Conservation (phyloP, 64 coral and sea anemone species). For the Dendrophyllia cribrosa region DNA sequence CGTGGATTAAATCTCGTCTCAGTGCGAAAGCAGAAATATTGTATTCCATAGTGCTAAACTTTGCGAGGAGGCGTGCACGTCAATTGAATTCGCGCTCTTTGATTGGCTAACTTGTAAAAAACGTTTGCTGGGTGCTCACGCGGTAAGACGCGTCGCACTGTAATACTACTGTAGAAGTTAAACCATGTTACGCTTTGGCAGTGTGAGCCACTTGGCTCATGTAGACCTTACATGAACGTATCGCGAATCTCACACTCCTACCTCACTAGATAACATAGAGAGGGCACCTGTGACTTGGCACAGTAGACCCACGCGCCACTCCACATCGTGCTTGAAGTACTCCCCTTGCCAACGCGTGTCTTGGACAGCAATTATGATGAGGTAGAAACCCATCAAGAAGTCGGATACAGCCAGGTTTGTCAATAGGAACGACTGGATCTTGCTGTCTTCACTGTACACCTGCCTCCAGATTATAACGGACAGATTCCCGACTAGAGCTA, state of each 20-base stretch:
- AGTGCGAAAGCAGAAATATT: too few relatives aligned
- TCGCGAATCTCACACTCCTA: not conserved
- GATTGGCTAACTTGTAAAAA: too few relatives aligned
- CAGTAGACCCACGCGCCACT: slow-evolving; percentile 16
- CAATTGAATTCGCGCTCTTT: too few relatives aligned
- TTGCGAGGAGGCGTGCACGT: too few relatives aligned
- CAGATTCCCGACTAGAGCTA: slow-evolving; percentile 39
- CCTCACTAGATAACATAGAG: slow-evolving; percentile 50
- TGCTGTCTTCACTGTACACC: not conserved
- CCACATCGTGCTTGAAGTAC: slow-evolving; percentile 66
- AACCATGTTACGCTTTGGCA: too few relatives aligned
- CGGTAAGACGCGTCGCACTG: too few relatives aligned
- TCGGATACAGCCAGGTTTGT: slow-evolving; percentile 67
- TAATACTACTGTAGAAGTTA: too few relatives aligned
- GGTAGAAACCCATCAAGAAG: slow-evolving; percentile 66
- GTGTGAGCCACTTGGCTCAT: too few relatives aligned
- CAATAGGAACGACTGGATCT: slow-evolving; percentile 51
- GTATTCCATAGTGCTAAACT: too few relatives aligned
- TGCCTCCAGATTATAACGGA: slow-evolving; percentile 36
- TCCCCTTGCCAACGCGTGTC: slow-evolving; percentile 63
- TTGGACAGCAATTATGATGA: slow-evolving; percentile 57
- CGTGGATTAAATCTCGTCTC: too few relatives aligned
- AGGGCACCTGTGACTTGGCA: slow-evolving; percentile 43
- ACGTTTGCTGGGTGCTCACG: too few relatives aligned
- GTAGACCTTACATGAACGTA: too few relatives aligned